Evolutionary conservation across 2,888 invertebrate genomes (phyloP).

Genomic region (Eurytoma californica): DNA sequence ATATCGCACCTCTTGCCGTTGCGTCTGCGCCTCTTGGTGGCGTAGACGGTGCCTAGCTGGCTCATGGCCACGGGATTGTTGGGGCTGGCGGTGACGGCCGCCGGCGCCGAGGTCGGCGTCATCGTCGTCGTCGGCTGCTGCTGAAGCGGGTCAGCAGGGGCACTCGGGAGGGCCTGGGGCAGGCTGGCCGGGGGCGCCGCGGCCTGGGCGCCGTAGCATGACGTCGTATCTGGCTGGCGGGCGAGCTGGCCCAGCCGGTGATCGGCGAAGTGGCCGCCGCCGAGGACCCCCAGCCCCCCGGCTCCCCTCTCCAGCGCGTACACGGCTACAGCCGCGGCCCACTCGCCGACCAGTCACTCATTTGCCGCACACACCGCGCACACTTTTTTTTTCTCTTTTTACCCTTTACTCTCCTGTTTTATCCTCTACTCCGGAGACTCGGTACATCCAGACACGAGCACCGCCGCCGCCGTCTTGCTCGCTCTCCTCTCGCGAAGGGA

Average conservation of each 20-base stretch:
- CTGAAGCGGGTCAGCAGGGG: neutral
- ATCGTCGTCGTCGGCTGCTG: slow-evolving; percentile 59
- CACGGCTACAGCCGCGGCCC: slow-evolving; percentile 72
- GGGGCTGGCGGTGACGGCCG: slow-evolving; percentile 68
- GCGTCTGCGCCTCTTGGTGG: slow-evolving; percentile 94
- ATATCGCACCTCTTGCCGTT: slow-evolving; percentile 94
- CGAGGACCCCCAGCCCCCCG: slow-evolving; percentile 73
- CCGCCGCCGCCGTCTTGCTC: neutral
- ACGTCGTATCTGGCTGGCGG: slow-evolving; percentile 37
- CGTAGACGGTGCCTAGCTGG: slow-evolving; percentile 97
- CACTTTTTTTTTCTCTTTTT: neutral
- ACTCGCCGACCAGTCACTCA: slow-evolving; percentile 59
- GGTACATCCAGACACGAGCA: neutral
- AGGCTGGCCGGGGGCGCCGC: slow-evolving; percentile 51
- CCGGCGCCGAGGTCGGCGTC: slow-evolving; percentile 72
- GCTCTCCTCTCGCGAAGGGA: neutral
- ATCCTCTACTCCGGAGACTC: neutral
- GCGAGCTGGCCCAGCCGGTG: slow-evolving; percentile 15
- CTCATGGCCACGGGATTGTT: slow-evolving; percentile 81
- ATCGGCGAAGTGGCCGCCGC: slow-evolving; percentile 63
- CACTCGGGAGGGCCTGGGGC: slow-evolving; percentile 64
- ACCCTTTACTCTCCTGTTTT: neutral
- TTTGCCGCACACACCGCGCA: neutral
- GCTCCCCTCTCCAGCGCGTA: slow-evolving; percentile 73
- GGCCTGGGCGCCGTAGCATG: slow-evolving; percentile 34